phyloP scores from a whole-genome alignment of 2,113 vertebrate species.

The Entomyzon cyanotis region DNA sequence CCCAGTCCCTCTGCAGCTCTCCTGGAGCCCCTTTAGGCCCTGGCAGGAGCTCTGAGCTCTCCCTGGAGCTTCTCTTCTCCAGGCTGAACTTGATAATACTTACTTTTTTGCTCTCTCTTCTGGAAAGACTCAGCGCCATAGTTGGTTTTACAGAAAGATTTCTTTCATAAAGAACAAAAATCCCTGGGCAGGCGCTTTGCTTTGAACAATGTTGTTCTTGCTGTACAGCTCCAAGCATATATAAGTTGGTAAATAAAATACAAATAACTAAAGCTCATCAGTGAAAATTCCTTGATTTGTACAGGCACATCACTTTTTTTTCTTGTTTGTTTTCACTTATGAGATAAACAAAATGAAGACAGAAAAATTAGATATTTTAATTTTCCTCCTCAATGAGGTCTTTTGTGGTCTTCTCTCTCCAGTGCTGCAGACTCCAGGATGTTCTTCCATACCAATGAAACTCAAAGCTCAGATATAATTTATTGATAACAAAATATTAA shows the following conservation, averaged over 20 bases:
- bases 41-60: neutral
- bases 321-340: neutral
- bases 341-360: neutral
- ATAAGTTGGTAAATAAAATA: neutral
- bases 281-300: neutral
- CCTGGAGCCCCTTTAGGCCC: neutral
- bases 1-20: neutral
- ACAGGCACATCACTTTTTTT: neutral
- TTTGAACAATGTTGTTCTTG: neutral
- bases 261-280: neutral
- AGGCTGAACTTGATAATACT: neutral
- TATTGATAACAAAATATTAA: neutral
- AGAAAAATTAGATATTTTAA: neutral
- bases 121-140: neutral
- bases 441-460: neutral
- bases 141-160: neutral
- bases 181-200: neutral
- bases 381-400: neutral
- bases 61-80: neutral
- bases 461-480: neutral
- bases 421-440: neutral
- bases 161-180: neutral
- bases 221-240: neutral
- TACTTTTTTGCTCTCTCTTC: neutral
- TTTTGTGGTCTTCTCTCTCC: neutral